phyloP scores from a whole-genome alignment of 2,888 invertebrate genomes.

The Gonocerus acuteangulatus region DNA sequence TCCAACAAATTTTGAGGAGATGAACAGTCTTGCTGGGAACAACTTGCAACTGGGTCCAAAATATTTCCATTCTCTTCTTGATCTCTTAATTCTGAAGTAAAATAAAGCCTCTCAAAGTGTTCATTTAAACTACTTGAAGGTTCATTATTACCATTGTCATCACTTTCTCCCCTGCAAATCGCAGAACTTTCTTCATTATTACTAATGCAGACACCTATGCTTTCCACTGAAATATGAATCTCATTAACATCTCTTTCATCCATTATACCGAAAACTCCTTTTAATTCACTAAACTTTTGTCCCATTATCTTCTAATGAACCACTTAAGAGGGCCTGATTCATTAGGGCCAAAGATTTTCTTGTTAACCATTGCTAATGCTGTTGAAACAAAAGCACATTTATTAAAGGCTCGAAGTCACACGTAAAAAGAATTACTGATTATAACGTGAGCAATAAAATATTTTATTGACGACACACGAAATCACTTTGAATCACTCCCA shows the following conservation, averaged over 20 bases:
- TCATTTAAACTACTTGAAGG: conserved; percentile 32
- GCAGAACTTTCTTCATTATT: conserved; percentile 31
- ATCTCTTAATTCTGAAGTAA: conserved; percentile 31
- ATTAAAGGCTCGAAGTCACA: too few species aligned
- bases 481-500: too few species aligned
- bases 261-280: conserved; percentile 39
- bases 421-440: too few species aligned
- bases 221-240: conserved; percentile 34
- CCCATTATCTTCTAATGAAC: conserved; percentile 38
- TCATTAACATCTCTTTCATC: conserved; percentile 38
- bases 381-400: too few species aligned
- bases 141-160: conserved; percentile 31
- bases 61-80: conserved; percentile 36
- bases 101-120: conserved; percentile 35
- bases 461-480: too few species aligned
- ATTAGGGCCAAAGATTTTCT: neutral
- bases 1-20: neutral
- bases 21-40: neutral
- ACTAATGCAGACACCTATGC: conserved; percentile 31
- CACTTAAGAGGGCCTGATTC: conserved; percentile 6
- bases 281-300: conserved; percentile 40
- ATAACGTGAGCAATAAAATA: too few species aligned
- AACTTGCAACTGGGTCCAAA: conserved; percentile 8
- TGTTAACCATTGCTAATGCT: conserved; percentile 11
- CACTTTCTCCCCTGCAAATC: conserved; percentile 13